Evolutionary conservation across 2,888 invertebrate genomes (phyloP).

Genomic region (Stratiomys singularior): DNA sequence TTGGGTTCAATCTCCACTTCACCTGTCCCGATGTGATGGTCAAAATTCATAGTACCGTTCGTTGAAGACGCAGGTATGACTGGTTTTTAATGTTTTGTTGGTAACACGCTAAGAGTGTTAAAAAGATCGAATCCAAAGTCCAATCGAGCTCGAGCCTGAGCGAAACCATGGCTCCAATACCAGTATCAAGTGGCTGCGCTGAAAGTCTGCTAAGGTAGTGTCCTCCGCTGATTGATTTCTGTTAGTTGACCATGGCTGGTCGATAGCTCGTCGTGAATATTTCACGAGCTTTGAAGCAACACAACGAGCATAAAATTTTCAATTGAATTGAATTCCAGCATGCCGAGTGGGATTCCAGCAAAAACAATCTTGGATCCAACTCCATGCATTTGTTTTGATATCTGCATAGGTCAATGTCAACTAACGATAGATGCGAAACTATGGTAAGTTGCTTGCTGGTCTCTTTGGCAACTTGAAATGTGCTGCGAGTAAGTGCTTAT

Average conservation of each 20-base stretch:
- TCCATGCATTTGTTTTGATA: background rate
- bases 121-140: background rate
- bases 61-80: background rate
- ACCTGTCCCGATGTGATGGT: no score
- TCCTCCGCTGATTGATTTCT: conserved; percentile 37
- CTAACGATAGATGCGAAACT: background rate
- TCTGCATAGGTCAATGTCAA: conserved; percentile 41
- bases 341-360: background rate
- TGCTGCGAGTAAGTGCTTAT: background rate
- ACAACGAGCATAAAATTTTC: conserved; percentile 32
- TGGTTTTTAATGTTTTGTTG: background rate
- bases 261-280: conserved; percentile 3
- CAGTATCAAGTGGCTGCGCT: background rate
- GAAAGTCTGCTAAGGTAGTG: conserved; percentile 23
- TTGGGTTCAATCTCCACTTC: background rate
- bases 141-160: background rate
- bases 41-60: background rate
- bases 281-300: conserved; percentile 35
- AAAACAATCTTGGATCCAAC: background rate
- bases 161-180: conserved; percentile 19
- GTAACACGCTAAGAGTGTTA: background rate
- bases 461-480: background rate
- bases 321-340: background rate
- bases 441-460: background rate
- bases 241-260: conserved; percentile 37